Evolutionary conservation across 2,888 invertebrate genomes (phyloP), one percentile per base, ranked within the genome.

Genomic region (Miltochrista miniata): DNA sequence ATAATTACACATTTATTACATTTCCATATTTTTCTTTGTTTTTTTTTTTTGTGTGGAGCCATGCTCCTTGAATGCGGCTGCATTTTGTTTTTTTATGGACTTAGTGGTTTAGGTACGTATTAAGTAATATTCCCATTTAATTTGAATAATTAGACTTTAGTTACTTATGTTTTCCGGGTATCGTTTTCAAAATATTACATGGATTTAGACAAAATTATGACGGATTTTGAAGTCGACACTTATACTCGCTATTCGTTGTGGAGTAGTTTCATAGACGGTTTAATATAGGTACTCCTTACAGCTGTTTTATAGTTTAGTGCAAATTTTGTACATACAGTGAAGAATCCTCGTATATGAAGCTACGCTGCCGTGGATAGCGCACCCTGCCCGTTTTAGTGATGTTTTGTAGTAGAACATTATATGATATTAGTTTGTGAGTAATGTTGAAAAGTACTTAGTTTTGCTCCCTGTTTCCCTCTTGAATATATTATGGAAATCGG

Each of bases 61-160:
- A 47, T 63, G 76, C 78, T 74, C 76, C 66, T 71, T 61, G 58
- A 68, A 79, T 85, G 85, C 83, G 64, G 74, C 67, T 76, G 87
- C 85, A 85, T 87, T 85, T 83, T 76, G 65, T 74, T 77, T 24
- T 24, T 24, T 24, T 79, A 64, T 60, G 46, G 73, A 70, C 72
- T 71, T 82, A 82, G 81, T 67, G 72, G 74, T 73, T 80, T 85
- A 86, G 82, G 74, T 87, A 83, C 81, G 72, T 64, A 74, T 79
- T 88, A 89, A 86, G 85, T 81, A 84, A 83, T 86, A 89, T 90
- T 90, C 87, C 88, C 89, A 79, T 83, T 70, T 81, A 76, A 79
- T 81, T 81, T 81, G 75, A 74, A 76, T 86, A 86, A 75, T 76
- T 59, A 82, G 85, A 79, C 76, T 73, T 69, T 81, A 75, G 77